Evolutionary conservation across 2,113 vertebrate species (phyloP).

Genomic region (Argyrosomus japonicus): DNA sequence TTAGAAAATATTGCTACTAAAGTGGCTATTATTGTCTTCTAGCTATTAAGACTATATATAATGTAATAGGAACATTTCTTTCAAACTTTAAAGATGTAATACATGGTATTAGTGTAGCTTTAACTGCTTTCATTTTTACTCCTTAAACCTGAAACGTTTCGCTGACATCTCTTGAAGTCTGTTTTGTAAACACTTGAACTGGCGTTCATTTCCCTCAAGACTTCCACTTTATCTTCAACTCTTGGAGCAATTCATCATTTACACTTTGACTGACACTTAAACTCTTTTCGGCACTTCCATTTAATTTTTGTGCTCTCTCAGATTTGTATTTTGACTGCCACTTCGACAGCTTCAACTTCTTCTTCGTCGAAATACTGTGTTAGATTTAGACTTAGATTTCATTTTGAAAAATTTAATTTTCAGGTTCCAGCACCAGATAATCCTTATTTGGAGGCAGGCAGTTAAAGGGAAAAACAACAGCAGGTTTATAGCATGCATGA

Average conservation of each 20-base stretch:
- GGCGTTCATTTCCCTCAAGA: not conserved
- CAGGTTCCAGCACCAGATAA: constrained; percentile 24
- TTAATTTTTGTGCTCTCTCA: too few relatives aligned
- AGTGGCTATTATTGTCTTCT: not conserved
- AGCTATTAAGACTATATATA: not conserved
- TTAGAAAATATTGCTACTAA: not conserved
- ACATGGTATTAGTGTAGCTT: not conserved
- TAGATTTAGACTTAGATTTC: not conserved
- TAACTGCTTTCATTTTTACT: not conserved
- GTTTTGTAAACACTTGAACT: not conserved
- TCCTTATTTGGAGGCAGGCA: not conserved
- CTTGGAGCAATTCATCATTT: not conserved
- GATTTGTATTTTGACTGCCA: too few relatives aligned
- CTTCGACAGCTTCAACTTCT: too few relatives aligned
- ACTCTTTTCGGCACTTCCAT: not conserved
- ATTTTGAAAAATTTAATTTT: not conserved
- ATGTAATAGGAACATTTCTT: not conserved
- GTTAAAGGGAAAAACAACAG: constrained; percentile 16
- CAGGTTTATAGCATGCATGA: constrained; percentile 28
- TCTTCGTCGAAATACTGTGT: not conserved
- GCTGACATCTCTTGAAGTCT: not conserved
- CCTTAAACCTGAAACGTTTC: too few relatives aligned
- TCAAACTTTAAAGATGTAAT: not conserved
- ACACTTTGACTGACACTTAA: not conserved
- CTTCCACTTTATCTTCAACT: not conserved